Evolutionary conservation across 2,888 invertebrate species (phyloP), one percentile per base, ranked within the genome.

Genomic region (Anaspis maculata): DNA sequence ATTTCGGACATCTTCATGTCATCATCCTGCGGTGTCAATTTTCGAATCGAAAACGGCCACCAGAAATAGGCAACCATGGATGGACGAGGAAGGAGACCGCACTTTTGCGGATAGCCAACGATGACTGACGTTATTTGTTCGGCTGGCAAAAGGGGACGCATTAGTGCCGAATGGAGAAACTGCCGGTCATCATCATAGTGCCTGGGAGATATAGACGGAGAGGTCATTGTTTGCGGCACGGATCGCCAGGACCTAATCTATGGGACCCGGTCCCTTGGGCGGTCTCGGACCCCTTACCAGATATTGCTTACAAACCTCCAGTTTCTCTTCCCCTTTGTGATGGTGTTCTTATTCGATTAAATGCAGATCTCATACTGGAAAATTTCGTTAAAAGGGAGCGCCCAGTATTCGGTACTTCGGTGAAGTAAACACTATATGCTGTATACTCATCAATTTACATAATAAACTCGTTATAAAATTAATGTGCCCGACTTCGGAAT

Each of bases 141-240:
- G 25, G 13, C n/a, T 31, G 10, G 37, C 29, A 32, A 37, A 37
- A 37, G 37, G 29, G 27, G 33, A 13, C 37, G 37, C 37, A 37
- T 37, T 37, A 37, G 37, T 28, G 31, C 27, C 36, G 36, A 36
- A 36, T 36, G 29, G 37, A 30, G 37, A 33, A 33, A 33, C 37
- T 37, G 37, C 37, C 26, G 37, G 37, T 37, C 37, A 37, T 37
- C 33, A 5, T 33, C 6, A 13, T 6, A 27, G 33, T 13, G 28
- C 29, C 32, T 32, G 37, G 32, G 37, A 36, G 31, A 27, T n/a
- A n/a, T n/a, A n/a, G n/a, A n/a, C n/a, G 37, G 32, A 27, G 32
- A 33, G 33, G 37, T 37, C 37, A 37, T 37, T 37, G 37, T 37
- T 37, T 37, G 37, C 33, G 14, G 37, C 37, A 25, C 37, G 37